Conservation (phyloP, 37 sponge, comb jelly and placozoan species). For the Theonella swinhoei region DNA sequence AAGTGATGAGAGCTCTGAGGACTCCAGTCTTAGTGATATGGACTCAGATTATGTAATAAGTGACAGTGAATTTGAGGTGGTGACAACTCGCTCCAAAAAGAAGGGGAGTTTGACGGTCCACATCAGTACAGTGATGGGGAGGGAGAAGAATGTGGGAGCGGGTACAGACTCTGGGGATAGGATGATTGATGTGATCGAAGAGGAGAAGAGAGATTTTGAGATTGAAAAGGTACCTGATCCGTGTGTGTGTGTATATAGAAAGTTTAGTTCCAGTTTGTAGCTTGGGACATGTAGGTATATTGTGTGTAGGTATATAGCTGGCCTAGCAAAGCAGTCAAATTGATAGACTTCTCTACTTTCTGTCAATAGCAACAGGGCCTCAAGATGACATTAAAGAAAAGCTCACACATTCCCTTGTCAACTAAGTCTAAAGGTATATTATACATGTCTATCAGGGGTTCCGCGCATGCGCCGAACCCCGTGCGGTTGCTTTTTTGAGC, state of each 20-base stretch:
- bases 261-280: neutral
- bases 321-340: too few species aligned
- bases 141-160: neutral
- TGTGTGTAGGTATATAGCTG: neutral
- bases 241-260: neutral
- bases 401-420: neutral
- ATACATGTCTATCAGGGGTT: too few species aligned
- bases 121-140: neutral
- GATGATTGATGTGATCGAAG: slow-evolving; percentile 32
- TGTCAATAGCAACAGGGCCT: slow-evolving; percentile 46
- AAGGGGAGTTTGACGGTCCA: neutral
- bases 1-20: slow-evolving; percentile 1
- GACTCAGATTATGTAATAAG: neutral
- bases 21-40: slow-evolving; percentile 12
- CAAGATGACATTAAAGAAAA: slow-evolving; percentile 68
- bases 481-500: too few species aligned
- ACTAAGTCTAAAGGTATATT: neutral
- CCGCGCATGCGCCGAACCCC: too few species aligned
- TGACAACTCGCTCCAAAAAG: neutral
- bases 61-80: slow-evolving; percentile 5
- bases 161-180: slow-evolving; percentile 4
- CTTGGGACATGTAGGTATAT: neutral
- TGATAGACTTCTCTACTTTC: too few species aligned
- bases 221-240: slow-evolving; percentile 32
- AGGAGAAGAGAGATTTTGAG: slow-evolving; percentile 52